Conservation (phyloP, 1,140 invertebrate genomes). For the Ruditapes philippinarum region DNA sequence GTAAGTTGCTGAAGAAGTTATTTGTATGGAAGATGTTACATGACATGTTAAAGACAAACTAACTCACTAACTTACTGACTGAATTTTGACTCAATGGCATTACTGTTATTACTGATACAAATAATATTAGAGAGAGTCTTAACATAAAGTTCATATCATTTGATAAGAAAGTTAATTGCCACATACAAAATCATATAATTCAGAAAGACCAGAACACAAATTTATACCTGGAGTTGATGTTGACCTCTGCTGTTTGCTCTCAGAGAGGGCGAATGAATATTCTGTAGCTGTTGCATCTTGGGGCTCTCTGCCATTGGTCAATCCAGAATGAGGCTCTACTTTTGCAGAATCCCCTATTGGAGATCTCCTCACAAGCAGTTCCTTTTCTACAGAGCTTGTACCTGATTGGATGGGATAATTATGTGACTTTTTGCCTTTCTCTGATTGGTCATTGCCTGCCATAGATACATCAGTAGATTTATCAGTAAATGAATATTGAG, state of each 20-base stretch:
- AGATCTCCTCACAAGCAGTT: slow-evolving; percentile 63
- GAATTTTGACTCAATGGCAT: too few relatives aligned
- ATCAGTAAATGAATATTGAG: slow-evolving; percentile 66
- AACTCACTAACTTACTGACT: too few relatives aligned
- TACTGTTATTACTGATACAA: too few relatives aligned
- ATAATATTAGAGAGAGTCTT: too few relatives aligned
- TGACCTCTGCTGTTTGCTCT: slow-evolving; percentile 36
- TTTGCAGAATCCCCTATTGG: slow-evolving; percentile 62
- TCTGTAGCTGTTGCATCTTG: slow-evolving; percentile 42
- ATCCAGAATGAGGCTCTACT: slow-evolving; percentile 6
- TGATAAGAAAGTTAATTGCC: too few relatives aligned
- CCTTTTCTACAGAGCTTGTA: slow-evolving; percentile 46
- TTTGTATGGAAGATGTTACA: too few relatives aligned
- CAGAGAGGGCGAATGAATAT: slow-evolving; percentile 55
- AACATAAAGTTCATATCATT: too few relatives aligned
- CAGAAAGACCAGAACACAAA: too few relatives aligned
- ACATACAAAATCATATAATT: too few relatives aligned
- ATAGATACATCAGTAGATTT: slow-evolving; percentile 56
- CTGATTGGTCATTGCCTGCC: slow-evolving; percentile 51
- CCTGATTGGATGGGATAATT: slow-evolving; percentile 57
- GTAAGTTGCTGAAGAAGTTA: too few relatives aligned
- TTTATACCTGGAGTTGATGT: slow-evolving; percentile 59
- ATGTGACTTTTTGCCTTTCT: neutral
- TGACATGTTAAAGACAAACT: too few relatives aligned
- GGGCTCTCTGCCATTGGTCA: slow-evolving; percentile 38